A percentile compares a stretch with the other conserved stretches of the same genome.
phyloP scores from a whole-genome alignment of 2,888 invertebrate genomes.

The Syrista parreyssii region DNA sequence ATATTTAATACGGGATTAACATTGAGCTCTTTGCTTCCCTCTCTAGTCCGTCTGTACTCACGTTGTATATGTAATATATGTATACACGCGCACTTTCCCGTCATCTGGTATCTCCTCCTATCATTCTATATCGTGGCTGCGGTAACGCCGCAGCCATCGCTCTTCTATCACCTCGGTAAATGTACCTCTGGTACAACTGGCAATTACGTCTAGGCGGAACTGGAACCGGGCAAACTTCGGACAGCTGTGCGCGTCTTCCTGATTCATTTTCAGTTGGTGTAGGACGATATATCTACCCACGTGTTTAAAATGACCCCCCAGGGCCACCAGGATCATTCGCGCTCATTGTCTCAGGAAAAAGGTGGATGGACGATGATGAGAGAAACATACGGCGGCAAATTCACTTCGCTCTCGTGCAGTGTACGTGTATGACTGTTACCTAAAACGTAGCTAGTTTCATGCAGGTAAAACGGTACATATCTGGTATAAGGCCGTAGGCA shows the following conservation, averaged over 20 bases:
- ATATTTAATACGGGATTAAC: neutral
- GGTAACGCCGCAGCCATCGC: neutral
- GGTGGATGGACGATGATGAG: neutral
- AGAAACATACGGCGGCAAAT: neutral
- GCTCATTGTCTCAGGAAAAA: neutral
- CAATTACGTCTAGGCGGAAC: neutral
- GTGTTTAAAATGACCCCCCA: neutral
- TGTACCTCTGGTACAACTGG: neutral
- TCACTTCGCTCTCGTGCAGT: neutral
- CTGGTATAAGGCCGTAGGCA: neutral
- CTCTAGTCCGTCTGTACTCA: neutral
- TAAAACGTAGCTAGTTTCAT: neutral
- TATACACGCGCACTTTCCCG: neutral
- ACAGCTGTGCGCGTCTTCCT: neutral
- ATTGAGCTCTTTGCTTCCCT: neutral
- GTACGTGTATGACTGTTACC: neutral
- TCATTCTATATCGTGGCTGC: constrained; percentile 1
- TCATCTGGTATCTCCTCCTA: neutral
- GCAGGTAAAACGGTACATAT: neutral
- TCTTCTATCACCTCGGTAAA: neutral
- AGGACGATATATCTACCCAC: neutral
- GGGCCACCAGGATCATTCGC: neutral
- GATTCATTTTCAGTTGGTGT: neutral
- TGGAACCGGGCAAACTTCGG: neutral
- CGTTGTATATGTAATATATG: neutral